phyloP scores from a whole-genome alignment of 2,113 vertebrate genomes.

The Cariama cristata region DNA sequence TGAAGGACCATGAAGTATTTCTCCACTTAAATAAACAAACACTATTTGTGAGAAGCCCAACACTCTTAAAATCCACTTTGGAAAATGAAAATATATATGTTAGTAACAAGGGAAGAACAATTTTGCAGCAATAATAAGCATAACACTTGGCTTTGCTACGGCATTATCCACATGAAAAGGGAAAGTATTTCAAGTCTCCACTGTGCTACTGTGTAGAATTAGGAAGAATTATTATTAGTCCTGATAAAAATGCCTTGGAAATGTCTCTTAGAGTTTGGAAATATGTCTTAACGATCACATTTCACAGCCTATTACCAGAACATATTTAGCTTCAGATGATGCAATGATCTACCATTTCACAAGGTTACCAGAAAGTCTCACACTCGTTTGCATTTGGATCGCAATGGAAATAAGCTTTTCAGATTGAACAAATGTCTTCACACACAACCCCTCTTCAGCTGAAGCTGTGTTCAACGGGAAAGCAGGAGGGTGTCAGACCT shows the following conservation, averaged over 20 bases:
- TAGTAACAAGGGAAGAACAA: background rate
- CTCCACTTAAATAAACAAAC: background rate
- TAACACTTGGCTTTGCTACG: background rate
- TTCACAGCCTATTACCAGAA: background rate
- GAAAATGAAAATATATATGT: background rate
- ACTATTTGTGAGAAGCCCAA: background rate
- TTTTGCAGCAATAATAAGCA: background rate
- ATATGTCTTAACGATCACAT: background rate
- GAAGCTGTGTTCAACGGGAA: background rate
- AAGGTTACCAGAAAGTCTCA: background rate
- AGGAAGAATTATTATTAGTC: background rate
- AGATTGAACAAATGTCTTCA: background rate
- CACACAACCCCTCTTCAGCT: background rate
- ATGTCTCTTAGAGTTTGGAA: background rate
- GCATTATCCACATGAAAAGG: background rate
- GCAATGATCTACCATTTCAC: background rate
- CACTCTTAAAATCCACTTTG: background rate
- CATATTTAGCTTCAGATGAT: background rate
- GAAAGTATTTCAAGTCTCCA: background rate
- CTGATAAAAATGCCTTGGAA: background rate
- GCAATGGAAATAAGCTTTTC: background rate
- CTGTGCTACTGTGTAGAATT: background rate
- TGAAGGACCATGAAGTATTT: background rate
- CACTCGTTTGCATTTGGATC: background rate
- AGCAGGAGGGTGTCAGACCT: background rate